Base-by-base conservation (phyloP, 92 coral and sea anemone species). In the Umimayanthus kanabou region DNA sequence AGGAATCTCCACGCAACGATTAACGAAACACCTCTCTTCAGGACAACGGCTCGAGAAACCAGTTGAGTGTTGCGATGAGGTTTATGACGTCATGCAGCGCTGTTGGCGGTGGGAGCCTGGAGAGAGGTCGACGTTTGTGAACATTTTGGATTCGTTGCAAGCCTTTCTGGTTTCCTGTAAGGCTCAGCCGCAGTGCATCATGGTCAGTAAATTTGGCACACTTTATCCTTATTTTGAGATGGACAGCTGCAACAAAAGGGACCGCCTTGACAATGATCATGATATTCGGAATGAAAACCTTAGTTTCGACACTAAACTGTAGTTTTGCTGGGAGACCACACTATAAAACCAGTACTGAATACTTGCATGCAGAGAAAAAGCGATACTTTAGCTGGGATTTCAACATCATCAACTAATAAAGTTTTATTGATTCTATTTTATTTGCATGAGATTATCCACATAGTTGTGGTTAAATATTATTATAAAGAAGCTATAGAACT, bases 51-150 rank as follows among this genome's bases (percentile, higher is more conserved):
- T 78, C 29, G 82, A 78, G 39, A 78, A 47, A 49, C 82, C 82
- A 4, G 65, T n/a, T 29, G 9, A 45, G 16, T 78, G 82, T 49
- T 49, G 82, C 25, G 61, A 78, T 26, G 65, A 50, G 3, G 37
- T 78, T 15, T 78, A 49, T 78, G 82, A 43, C 82, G 64, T 78
- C 82, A 78, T 78, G 82, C 65, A 78, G 82, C 61, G 66, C 37
- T 78, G 82, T 29, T 78, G 82, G 82, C 82, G 61, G 6, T 78
- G 82, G 82, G 23, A 78, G 40, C 64, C 82, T 25, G 37, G 18
- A 4, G 82, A 47, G 65, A 25, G 66, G n/a, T 43, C 82, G 66
- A 45, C 40, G 22, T 78, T 78, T 45, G 82, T n/a, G n/a, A 78
- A 78, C 47, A 78, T 78, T 78, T 25, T 78, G 30, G 82, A 78